Conservation (phyloP, 2,797 vertebrate species). For the Jordanella pulchra region DNA sequence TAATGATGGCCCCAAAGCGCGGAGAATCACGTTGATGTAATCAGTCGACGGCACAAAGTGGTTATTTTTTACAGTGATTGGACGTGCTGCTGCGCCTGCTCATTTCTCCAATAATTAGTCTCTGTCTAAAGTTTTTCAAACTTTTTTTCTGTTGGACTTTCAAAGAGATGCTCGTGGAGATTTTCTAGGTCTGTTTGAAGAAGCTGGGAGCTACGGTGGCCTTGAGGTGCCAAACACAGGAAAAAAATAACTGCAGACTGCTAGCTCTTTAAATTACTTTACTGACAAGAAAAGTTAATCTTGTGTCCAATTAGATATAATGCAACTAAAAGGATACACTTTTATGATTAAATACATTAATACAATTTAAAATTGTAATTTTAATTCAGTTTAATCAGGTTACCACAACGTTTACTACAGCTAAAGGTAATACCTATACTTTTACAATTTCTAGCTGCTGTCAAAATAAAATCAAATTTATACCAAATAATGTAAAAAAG, state of each 20-base stretch:
- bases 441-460: too few species aligned
- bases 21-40: slow-evolving; percentile 75
- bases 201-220: background rate
- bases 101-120: slow-evolving; percentile 63
- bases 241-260: background rate
- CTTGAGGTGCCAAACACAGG: background rate
- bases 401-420: too few species aligned
- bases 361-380: too few species aligned
- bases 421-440: too few species aligned
- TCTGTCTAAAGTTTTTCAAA: slow-evolving; percentile 57
- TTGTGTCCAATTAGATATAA: background rate
- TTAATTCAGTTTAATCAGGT: too few species aligned
- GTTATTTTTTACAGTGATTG: slow-evolving; percentile 71
- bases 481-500: too few species aligned
- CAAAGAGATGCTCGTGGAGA: slow-evolving; percentile 36
- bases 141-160: slow-evolving; percentile 17
- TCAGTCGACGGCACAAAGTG: slow-evolving; percentile 68
- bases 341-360: background rate
- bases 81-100: slow-evolving; percentile 52
- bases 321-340: background rate
- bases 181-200: slow-evolving; percentile 8
- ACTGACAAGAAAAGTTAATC: background rate
- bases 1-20: slow-evolving; percentile 66
- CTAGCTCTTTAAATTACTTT: background rate
- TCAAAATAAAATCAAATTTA: background rate